A percentile compares a stretch with the other conserved stretches of the same genome.
These are phyloP conservation scores for Neostethus bicornis DNA, from an alignment of 2,797 vertebrate species.

Conservation along the genomic window DNA sequence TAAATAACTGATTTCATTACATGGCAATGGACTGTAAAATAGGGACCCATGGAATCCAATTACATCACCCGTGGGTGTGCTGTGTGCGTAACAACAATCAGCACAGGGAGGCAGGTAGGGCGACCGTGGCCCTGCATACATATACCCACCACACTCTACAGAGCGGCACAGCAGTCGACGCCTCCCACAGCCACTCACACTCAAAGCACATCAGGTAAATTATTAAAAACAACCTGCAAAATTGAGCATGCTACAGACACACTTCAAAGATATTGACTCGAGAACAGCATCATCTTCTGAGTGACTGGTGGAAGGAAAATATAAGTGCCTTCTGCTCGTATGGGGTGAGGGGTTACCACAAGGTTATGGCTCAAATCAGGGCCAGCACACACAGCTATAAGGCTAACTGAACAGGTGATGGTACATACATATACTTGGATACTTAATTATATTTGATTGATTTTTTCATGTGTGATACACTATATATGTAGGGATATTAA, in stretches of 20 bases:
- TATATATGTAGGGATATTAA: too few relatives aligned
- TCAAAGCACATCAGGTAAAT: conserved; percentile 56
- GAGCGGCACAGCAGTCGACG: conserved; percentile 25
- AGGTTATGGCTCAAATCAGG: conserved; percentile 28
- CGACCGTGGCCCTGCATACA: conserved; percentile 47
- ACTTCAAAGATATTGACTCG: conserved; percentile 69
- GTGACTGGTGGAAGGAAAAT: conserved; percentile 40
- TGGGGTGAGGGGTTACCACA: conserved; percentile 22
- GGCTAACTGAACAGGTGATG: conserved; percentile 7
- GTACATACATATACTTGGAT: too few relatives aligned
- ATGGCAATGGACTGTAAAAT: conserved; percentile 74
- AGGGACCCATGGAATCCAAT: conserved; percentile 73
- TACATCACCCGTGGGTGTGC: conserved; percentile 69
- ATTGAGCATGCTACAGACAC: conserved; percentile 57
- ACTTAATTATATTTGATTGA: background rate
- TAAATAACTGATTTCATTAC: conserved; percentile 80
- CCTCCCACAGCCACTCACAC: conserved; percentile 34
- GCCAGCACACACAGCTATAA: conserved; percentile 14
- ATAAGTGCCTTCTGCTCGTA: conserved; percentile 27
- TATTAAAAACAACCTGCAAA: conserved; percentile 76
- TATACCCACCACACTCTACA: conserved; percentile 32
- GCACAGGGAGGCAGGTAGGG: conserved; percentile 47
- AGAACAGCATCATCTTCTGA: conserved; percentile 48
- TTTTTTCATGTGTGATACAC: background rate
- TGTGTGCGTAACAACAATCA: conserved; percentile 60